phyloP scores from a whole-genome alignment of 2,113 vertebrate species.

The Laticauda colubrina region DNA sequence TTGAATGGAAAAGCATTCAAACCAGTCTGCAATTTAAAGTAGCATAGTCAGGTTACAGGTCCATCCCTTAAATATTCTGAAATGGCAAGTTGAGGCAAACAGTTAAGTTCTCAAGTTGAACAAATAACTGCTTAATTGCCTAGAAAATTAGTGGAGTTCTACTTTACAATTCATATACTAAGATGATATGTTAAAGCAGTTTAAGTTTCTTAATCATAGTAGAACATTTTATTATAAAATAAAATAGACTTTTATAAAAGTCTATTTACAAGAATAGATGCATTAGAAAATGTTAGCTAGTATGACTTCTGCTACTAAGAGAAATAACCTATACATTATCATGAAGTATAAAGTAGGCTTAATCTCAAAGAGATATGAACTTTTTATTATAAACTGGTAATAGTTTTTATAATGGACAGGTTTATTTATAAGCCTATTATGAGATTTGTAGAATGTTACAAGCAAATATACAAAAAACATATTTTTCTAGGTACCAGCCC shows the following conservation, averaged over 20 bases:
- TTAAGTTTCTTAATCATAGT: slow-evolving; percentile 43
- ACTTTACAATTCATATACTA: slow-evolving; percentile 26
- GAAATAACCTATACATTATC: slow-evolving; percentile 37
- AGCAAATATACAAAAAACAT: background rate
- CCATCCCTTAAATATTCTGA: background rate
- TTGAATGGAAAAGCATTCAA: background rate
- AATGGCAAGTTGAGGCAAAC: background rate
- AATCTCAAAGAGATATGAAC: slow-evolving; percentile 35
- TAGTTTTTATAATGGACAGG: background rate
- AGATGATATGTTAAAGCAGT: slow-evolving; percentile 48
- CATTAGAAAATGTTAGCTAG: background rate
- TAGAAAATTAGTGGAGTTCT: background rate
- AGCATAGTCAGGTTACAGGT: background rate
- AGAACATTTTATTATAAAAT: slow-evolving; percentile 25
- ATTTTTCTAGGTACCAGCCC: background rate
- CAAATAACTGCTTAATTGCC: background rate
- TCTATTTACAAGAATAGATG: slow-evolving; percentile 29
- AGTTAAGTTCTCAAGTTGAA: background rate
- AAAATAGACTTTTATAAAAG: slow-evolving; percentile 19
- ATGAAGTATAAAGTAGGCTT: slow-evolving; percentile 19
- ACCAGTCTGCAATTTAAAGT: background rate
- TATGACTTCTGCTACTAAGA: slow-evolving; percentile 33
- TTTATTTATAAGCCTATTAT: slow-evolving; percentile 8
- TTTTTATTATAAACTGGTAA: background rate
- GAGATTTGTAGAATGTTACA: background rate